A percentile compares a stretch with the other conserved stretches of the same genome.
Conservation (phyloP, 1,140 invertebrate species). For the Diuraphis noxia region DNA sequence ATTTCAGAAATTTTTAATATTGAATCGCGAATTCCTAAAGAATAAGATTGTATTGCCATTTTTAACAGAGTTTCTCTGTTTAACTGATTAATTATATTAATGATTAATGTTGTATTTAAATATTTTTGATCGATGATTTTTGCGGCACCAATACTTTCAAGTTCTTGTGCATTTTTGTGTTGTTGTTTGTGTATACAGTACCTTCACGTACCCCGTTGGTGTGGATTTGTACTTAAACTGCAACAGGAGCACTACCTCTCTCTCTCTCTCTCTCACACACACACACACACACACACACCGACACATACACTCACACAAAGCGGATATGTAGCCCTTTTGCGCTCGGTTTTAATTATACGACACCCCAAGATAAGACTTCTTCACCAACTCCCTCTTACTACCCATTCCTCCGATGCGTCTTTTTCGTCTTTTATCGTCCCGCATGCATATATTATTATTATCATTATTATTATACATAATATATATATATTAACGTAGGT, state of each 20-base stretch:
- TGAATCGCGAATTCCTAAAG: too few relatives aligned
- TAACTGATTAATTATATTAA: too few relatives aligned
- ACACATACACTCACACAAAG: not conserved
- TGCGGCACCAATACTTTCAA: too few relatives aligned
- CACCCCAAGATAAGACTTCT: not conserved
- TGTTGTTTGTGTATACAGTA: not conserved
- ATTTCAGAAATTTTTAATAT: too few relatives aligned
- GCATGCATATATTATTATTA: not conserved
- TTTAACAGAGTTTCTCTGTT: too few relatives aligned
- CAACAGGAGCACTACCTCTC: not conserved
- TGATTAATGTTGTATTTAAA: too few relatives aligned
- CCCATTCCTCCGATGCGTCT: not conserved
- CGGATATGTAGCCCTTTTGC: not conserved
- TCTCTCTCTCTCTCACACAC: too few relatives aligned
- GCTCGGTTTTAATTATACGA: constrained; percentile 47
- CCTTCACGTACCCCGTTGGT: not conserved
- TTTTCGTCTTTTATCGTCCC: not conserved
- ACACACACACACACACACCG: not conserved
- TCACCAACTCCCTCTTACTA: not conserved
- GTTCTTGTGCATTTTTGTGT: too few relatives aligned
- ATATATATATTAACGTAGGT: not conserved
- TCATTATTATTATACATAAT: not conserved
- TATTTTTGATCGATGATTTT: too few relatives aligned
- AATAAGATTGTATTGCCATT: too few relatives aligned
- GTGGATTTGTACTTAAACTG: not conserved